phyloP scores from a whole-genome alignment of 2,113 vertebrate species.

The Pteropus alecto region DNA sequence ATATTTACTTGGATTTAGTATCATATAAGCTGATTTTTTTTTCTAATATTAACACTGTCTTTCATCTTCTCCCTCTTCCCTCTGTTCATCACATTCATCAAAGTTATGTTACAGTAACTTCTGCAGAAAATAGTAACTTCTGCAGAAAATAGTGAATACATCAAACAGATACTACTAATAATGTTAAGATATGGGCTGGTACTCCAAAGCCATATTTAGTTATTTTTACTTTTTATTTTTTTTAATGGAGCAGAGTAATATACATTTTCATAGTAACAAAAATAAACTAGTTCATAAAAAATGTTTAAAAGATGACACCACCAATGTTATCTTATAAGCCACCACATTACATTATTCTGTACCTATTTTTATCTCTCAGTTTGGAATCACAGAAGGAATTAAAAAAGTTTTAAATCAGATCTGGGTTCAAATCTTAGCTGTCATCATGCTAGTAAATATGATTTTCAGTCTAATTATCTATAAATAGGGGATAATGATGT shows the following conservation, averaged over 20 bases:
- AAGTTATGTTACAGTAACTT: conserved; percentile 9
- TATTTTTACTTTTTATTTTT: neutral
- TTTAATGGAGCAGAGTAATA: conserved; percentile 1
- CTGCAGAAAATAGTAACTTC: conserved; percentile 25
- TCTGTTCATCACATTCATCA: conserved; percentile 10
- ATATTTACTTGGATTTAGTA: conserved; percentile 51
- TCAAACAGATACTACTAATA: neutral
- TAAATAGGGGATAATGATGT: neutral
- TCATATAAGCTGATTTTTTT: conserved; percentile 16
- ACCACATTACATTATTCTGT: neutral
- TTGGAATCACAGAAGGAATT: conserved; percentile 7
- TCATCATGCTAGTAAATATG: neutral
- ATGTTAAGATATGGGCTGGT: neutral
- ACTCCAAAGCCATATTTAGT: neutral
- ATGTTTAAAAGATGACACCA: conserved; percentile 27
- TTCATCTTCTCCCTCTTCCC: neutral
- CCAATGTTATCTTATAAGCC: neutral
- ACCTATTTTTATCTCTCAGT: neutral
- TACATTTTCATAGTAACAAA: conserved; percentile 43
- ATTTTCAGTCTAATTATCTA: conserved; percentile 10
- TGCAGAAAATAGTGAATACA: neutral
- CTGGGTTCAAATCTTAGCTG: conserved; percentile 5
- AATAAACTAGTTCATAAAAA: neutral
- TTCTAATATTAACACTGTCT: neutral
- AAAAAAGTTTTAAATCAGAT: neutral